These are phyloP conservation scores for Sylvia borin DNA, from an alignment of 2,797 vertebrate genomes.

Conservation along the genomic window DNA sequence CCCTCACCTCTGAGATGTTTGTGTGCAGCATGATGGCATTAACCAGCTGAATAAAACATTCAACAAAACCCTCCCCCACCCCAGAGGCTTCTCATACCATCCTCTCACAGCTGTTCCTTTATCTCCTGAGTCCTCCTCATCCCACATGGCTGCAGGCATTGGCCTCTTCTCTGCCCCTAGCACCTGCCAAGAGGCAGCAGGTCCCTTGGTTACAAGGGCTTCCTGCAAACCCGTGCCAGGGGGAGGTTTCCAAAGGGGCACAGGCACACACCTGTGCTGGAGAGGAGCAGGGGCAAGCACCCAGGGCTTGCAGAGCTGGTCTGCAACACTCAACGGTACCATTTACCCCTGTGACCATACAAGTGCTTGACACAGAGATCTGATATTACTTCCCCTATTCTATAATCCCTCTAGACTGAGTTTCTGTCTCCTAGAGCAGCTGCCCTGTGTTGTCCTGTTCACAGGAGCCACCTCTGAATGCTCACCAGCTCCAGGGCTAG, in stretches of 20 bases:
- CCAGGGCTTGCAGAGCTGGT: neutral
- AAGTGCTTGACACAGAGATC: neutral
- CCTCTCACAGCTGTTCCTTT: neutral
- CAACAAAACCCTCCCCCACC: neutral
- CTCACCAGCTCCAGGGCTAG: neutral
- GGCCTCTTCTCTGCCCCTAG: neutral
- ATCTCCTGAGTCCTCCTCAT: neutral
- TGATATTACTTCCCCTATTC: neutral
- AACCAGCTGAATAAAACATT: neutral
- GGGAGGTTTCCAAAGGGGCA: neutral
- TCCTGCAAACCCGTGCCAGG: neutral
- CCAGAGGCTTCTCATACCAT: neutral
- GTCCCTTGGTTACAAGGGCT: accelerated
- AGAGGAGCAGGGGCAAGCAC: neutral
- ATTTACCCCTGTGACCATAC: neutral
- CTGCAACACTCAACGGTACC: neutral
- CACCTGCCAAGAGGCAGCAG: neutral
- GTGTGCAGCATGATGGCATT: neutral
- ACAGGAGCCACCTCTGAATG: neutral
- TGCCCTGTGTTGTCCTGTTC: neutral
- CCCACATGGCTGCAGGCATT: neutral
- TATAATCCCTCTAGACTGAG: neutral
- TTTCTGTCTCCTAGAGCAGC: neutral
- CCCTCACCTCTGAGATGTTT: neutral
- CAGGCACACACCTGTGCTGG: neutral